Evolutionary conservation across 1,140 invertebrate genomes (phyloP).

Genomic region (Charaxes varanes): DNA sequence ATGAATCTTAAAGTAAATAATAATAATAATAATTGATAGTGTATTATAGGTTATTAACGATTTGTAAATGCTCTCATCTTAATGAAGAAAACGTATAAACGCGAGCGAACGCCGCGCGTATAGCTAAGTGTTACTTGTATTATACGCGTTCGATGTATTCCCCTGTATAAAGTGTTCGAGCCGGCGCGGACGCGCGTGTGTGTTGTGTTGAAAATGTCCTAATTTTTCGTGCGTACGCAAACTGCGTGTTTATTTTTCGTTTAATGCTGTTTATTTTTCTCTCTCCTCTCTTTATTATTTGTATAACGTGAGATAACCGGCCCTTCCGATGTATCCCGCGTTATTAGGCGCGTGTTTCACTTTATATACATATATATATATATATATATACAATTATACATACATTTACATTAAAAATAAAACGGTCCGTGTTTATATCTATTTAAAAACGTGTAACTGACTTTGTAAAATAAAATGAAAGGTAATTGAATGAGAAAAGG

Average conservation of each 20-base stretch:
- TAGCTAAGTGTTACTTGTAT: slow-evolving; percentile 1
- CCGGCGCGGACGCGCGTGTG: not conserved
- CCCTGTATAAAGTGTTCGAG: slow-evolving; percentile 2
- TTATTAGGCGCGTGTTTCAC: too few species aligned
- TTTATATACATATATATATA: slow-evolving; percentile 14
- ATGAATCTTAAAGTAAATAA: too few species aligned
- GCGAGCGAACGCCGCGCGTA: slow-evolving; percentile 8
- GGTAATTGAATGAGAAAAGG: slow-evolving; percentile 35
- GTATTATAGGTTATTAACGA: slow-evolving; percentile 23
- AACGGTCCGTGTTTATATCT: slow-evolving; percentile 24
- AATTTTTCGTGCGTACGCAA: slow-evolving; percentile 3
- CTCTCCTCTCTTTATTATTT: too few species aligned
- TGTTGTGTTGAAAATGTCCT: too few species aligned
- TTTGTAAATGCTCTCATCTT: slow-evolving; percentile 21
- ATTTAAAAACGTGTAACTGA: slow-evolving; percentile 30
- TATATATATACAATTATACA: slow-evolving; percentile 12
- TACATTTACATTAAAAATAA: slow-evolving; percentile 10
- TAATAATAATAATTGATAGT: slow-evolving; percentile 17
- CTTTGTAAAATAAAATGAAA: slow-evolving; percentile 50
- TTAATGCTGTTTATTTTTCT: not conserved
- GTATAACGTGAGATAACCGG: slow-evolving; percentile 3
- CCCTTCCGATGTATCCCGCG: too few species aligned
- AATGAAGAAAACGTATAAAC: slow-evolving; percentile 3
- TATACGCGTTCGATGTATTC: too few species aligned
- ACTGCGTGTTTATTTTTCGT: not conserved